Percentiles rank a stretch among this genome's conserved stretches.
These are phyloP conservation scores for Bibio marci DNA, from an alignment of 2,888 invertebrate genomes.

Conservation along the genomic window DNA sequence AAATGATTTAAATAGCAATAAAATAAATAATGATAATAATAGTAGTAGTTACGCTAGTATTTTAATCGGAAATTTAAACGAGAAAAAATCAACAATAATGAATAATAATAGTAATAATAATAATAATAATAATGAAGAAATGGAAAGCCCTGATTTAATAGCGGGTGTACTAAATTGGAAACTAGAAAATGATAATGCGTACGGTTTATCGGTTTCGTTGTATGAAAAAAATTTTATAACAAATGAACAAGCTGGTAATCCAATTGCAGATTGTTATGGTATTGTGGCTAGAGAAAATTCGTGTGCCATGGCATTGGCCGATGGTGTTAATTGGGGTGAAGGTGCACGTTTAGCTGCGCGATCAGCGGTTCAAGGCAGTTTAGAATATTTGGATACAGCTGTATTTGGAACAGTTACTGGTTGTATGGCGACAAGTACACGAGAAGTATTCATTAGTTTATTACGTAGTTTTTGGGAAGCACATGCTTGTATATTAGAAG, in stretches of 20 bases:
- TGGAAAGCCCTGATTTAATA: constrained; percentile 16
- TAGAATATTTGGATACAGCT: constrained; percentile 64
- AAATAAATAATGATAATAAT: no score
- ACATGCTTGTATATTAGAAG: constrained; percentile 66
- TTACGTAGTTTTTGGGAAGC: constrained; percentile 69
- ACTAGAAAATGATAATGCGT: constrained; percentile 27
- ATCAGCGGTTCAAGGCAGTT: constrained; percentile 69
- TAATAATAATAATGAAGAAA: no score
- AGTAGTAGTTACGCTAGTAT: no score
- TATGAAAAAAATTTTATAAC: constrained; percentile 72
- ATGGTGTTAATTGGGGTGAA: constrained; percentile 87
- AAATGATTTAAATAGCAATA: neutral
- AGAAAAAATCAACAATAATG: no score
- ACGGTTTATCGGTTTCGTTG: constrained; percentile 42
- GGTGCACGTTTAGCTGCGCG: constrained; percentile 70
- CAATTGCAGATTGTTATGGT: constrained; percentile 77
- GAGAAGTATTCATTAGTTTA: constrained; percentile 61
- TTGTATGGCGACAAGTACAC: constrained; percentile 31
- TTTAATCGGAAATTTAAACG: no score
- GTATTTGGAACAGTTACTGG: constrained; percentile 35
- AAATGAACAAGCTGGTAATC: constrained; percentile 52
- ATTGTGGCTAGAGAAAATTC: constrained; percentile 54
- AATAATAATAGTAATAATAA: no score
- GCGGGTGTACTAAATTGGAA: constrained; percentile 29
- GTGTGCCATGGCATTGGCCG: constrained; percentile 63